phyloP scores from a whole-genome alignment of 2,888 invertebrate genomes.

The Sphaerophoria rueppellii region DNA sequence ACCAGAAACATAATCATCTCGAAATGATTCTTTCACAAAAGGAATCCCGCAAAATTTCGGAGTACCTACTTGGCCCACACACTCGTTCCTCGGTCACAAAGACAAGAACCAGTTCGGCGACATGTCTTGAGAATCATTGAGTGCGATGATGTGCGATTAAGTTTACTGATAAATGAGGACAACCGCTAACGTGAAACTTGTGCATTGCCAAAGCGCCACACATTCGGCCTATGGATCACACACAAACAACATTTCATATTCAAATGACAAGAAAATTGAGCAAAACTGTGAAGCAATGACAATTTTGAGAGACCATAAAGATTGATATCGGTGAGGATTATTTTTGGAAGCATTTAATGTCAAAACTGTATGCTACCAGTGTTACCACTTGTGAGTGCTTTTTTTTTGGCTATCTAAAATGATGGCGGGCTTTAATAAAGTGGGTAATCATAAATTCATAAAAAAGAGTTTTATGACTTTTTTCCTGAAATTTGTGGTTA shows the following conservation, averaged over 20 bases:
- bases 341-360: constrained; percentile 53
- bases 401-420: background rate
- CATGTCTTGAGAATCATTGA: constrained; percentile 50
- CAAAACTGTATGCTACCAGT: constrained; percentile 45
- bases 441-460: constrained; percentile 53
- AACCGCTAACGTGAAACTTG: constrained; percentile 48
- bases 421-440: constrained; percentile 11
- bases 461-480: constrained; percentile 59
- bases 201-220: constrained; percentile 53
- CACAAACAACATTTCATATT: constrained; percentile 50
- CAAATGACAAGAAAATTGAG: constrained; percentile 64
- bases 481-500: background rate
- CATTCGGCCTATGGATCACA: background rate
- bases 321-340: constrained; percentile 63
- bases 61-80: constrained; percentile 47
- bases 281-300: constrained; percentile 66
- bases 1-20: constrained; percentile 43
- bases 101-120: constrained; percentile 50
- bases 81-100: constrained; percentile 8
- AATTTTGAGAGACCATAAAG: constrained; percentile 69
- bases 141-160: constrained; percentile 48
- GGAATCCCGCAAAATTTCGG: constrained; percentile 22
- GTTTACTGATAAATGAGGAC: constrained; percentile 63
- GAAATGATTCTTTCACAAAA: constrained; percentile 16
- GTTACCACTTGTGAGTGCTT: constrained; percentile 38